Evolutionary conservation across 1,140 invertebrate genomes (phyloP).

Genomic region (Drosophila arizonae): DNA sequence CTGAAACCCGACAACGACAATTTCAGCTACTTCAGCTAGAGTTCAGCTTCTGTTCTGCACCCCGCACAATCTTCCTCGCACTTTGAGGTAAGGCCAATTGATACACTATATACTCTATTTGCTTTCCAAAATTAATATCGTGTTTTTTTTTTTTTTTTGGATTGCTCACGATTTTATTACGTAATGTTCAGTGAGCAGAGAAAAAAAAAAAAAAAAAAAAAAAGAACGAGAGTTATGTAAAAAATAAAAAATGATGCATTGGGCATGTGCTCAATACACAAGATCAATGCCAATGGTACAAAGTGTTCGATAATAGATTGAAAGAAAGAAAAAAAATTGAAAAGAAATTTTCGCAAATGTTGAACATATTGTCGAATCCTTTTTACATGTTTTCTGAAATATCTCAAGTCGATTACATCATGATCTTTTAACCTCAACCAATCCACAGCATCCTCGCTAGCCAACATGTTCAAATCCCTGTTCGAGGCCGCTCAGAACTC

Average conservation of each 20-base stretch:
- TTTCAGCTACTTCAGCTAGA: conserved; percentile 58
- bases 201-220: conserved; percentile 33
- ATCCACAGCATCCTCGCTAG: conserved; percentile 34
- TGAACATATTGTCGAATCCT: background rate
- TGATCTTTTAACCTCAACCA: conserved; percentile 66
- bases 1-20: conserved; percentile 50
- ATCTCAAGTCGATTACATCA: conserved; percentile 61
- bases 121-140: conserved; percentile 1
- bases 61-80: conserved; percentile 43
- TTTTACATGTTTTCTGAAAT: background rate
- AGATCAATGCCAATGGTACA: conserved; percentile 32
- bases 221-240: conserved; percentile 65
- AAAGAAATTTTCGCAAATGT: background rate
- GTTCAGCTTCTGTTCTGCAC: conserved; percentile 50
- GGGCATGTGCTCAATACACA: conserved; percentile 13
- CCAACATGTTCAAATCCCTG: conserved; percentile 86
- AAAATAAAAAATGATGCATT: conserved; percentile 22
- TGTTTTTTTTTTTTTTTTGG: conserved; percentile 8
- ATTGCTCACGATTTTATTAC: conserved; percentile 46
- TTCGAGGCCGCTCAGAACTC: conserved; percentile 89
- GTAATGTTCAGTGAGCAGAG: conserved; percentile 53
- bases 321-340: background rate
- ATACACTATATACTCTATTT: background rate
- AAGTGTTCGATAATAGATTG: background rate
- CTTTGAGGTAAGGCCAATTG: conserved; percentile 62